Evolutionary conservation across 2,797 vertebrate species (phyloP).

Genomic region (Premnoplex brunnescens): DNA sequence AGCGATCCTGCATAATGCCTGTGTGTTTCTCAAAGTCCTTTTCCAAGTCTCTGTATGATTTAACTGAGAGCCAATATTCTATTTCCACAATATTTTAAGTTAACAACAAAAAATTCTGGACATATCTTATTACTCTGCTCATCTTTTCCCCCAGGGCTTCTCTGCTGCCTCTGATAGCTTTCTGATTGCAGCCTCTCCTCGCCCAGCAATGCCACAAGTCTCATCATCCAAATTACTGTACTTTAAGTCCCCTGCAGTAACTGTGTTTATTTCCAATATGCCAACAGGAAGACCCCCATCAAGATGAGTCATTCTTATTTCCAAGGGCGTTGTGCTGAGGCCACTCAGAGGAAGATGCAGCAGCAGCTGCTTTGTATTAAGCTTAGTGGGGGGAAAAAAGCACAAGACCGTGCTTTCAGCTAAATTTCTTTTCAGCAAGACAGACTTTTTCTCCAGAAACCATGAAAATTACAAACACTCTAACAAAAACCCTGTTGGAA

Average conservation of each 20-base stretch:
- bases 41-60: slow-evolving; percentile 18
- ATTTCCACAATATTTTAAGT: slow-evolving; percentile 61
- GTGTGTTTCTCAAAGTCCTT: background rate
- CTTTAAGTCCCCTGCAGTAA: slow-evolving; percentile 57
- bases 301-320: slow-evolving; percentile 65
- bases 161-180: slow-evolving; percentile 52
- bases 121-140: slow-evolving; percentile 55
- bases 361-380: slow-evolving; percentile 28
- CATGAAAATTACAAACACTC: background rate
- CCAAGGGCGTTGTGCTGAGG: slow-evolving; percentile 47
- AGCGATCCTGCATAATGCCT: background rate
- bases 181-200: slow-evolving; percentile 54
- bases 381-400: background rate
- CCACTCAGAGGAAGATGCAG: slow-evolving; percentile 37
- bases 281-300: slow-evolving; percentile 66
- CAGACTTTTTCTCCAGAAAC: slow-evolving; percentile 24
- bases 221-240: slow-evolving; percentile 53
- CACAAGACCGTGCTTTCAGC: background rate
- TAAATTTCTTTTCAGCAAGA: slow-evolving; percentile 25
- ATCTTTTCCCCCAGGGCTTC: slow-evolving; percentile 40
- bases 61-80: slow-evolving; percentile 56
- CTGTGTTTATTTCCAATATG: slow-evolving; percentile 64
- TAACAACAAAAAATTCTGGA: slow-evolving; percentile 52
- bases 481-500: slow-evolving; percentile 12
- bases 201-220: slow-evolving; percentile 17